A percentile compares a stretch with the other conserved stretches of the same genome.
Evolutionary conservation across 2,888 invertebrate genomes (phyloP).

Genomic region (Acrocyrtus sp.): DNA sequence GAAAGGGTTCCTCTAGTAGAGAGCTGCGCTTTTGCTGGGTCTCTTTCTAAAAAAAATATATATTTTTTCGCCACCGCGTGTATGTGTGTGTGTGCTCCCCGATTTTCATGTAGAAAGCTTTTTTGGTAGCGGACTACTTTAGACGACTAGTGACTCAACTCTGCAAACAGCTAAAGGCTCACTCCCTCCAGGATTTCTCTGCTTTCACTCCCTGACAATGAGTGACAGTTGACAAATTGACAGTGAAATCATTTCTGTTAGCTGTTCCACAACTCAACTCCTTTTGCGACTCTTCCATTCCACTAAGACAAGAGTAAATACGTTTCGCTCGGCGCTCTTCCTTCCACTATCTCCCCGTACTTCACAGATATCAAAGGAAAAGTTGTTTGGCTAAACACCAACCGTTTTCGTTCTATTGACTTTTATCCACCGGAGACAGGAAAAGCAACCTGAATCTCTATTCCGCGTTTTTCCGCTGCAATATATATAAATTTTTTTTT

Average conservation of each 20-base stretch:
- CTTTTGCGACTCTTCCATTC: not conserved
- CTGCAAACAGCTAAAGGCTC: not conserved
- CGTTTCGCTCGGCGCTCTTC: not conserved
- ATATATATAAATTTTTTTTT: too few relatives aligned
- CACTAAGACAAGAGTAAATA: not conserved
- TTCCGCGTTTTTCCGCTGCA: too few relatives aligned
- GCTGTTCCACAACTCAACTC: too few relatives aligned
- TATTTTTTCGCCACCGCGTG: too few relatives aligned
- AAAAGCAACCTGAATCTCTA: not conserved
- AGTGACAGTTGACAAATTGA: slow-evolving; percentile 50
- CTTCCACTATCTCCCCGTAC: not conserved
- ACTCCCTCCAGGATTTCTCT: not conserved
- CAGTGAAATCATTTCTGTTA: slow-evolving; percentile 49
- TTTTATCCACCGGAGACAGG: not conserved
- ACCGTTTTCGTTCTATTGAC: not conserved
- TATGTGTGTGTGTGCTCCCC: too few relatives aligned
- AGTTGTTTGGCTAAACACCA: not conserved
- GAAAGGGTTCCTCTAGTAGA: too few relatives aligned
- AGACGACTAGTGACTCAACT: too few relatives aligned
- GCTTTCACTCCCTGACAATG: not conserved
- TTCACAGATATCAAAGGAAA: not conserved
- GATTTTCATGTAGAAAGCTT: too few relatives aligned
- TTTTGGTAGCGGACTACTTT: too few relatives aligned
- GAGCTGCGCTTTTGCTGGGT: too few relatives aligned
- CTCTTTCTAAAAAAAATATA: too few relatives aligned